A percentile compares a stretch with the other conserved stretches of the same genome.
phyloP scores from a whole-genome alignment of 2,113 vertebrate species.

The Plecturocebus donacophilus region DNA sequence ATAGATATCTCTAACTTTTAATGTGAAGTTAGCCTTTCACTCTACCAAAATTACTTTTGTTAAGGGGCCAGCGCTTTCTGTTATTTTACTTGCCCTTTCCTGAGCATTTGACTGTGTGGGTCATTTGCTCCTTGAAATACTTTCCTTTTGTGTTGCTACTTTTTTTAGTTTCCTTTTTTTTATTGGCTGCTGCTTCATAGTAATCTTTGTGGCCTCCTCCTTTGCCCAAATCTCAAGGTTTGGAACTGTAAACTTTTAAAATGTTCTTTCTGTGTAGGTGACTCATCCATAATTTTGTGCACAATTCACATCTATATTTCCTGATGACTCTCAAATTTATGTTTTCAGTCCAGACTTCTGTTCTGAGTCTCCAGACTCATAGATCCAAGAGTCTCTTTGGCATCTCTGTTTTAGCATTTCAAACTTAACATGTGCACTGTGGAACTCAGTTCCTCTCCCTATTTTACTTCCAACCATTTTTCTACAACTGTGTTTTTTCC shows the following conservation, averaged over 20 bases:
- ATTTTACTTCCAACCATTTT: not conserved
- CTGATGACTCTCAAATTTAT: not conserved
- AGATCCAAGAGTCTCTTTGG: not conserved
- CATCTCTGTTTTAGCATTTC: not conserved
- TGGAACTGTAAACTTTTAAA: not conserved
- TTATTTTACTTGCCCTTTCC: not conserved
- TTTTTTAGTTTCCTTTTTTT: not conserved
- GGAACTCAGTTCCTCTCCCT: not conserved
- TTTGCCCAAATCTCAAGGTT: not conserved
- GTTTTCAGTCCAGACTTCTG: not conserved
- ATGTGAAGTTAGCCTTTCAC: not conserved
- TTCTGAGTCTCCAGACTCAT: not conserved
- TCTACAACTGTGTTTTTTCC: not conserved
- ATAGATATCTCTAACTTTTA: not conserved
- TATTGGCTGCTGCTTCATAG: not conserved
- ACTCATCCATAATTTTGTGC: not conserved
- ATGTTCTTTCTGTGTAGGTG: not conserved
- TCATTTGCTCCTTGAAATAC: not conserved
- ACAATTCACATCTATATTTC: not conserved
- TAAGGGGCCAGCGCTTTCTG: not conserved
- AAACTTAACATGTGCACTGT: not conserved
- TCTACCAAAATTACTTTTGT: not conserved
- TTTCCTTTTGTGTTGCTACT: not conserved
- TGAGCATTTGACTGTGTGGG: not conserved
- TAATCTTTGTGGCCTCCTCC: not conserved